phyloP scores from a whole-genome alignment of 2,797 vertebrate genomes.

The Galago senegalensis region DNA sequence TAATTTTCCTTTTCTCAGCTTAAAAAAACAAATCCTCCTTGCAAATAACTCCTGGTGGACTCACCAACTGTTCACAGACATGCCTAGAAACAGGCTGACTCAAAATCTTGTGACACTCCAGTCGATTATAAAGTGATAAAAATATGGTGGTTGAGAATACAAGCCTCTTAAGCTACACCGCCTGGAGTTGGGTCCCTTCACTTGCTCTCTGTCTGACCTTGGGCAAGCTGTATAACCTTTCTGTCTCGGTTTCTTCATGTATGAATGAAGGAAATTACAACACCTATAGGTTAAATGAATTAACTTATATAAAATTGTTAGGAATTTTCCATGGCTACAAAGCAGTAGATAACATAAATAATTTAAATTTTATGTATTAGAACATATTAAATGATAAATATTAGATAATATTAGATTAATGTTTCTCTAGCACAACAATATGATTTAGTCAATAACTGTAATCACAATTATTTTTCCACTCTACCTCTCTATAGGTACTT shows the following conservation, averaged over 20 bases:
- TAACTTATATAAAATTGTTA: background rate
- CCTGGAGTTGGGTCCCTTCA: background rate
- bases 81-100: background rate
- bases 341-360: background rate
- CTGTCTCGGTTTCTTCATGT: background rate
- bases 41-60: constrained; percentile 1
- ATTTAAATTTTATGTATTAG: constrained; percentile 1
- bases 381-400: background rate
- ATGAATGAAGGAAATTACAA: background rate
- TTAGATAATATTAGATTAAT: background rate
- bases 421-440: background rate
- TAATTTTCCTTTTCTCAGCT: background rate
- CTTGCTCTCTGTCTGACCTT: background rate
- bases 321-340: background rate
- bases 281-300: background rate
- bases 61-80: background rate
- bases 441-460: background rate
- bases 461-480: background rate
- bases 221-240: background rate
- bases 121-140: background rate
- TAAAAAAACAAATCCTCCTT: background rate
- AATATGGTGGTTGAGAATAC: background rate
- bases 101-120: background rate
- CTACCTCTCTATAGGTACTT: background rate
- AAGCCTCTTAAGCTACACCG: background rate